A percentile compares a stretch with the other conserved stretches of the same genome.
These are phyloP conservation scores for Cryptus viduatorius DNA, from an alignment of 2,888 invertebrate species.

Conservation along the genomic window DNA sequence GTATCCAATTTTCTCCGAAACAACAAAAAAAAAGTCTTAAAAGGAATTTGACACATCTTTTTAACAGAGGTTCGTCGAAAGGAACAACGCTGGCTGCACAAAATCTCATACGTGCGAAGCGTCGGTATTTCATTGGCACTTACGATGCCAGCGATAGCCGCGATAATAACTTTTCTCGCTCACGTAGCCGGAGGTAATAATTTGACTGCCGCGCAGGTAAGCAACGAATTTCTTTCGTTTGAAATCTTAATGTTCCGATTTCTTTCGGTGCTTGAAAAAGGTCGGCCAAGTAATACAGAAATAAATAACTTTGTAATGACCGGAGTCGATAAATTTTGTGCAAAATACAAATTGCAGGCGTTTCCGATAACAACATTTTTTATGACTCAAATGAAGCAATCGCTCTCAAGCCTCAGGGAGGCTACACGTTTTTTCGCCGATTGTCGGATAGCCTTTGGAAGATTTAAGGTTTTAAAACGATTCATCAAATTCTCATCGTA, in stretches of 20 bases:
- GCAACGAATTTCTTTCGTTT: constrained; percentile 31
- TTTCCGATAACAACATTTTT: constrained; percentile 79
- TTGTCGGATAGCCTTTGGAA: constrained; percentile 78
- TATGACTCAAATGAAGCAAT: constrained; percentile 78
- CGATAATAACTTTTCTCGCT: constrained; percentile 87
- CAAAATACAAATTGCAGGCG: constrained; percentile 77
- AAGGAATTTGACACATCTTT: constrained; percentile 4
- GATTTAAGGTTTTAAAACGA: constrained; percentile 80
- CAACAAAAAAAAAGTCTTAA: not conserved
- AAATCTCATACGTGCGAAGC: constrained; percentile 87
- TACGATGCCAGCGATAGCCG: constrained; percentile 87
- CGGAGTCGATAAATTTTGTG: not conserved
- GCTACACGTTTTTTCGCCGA: constrained; percentile 78
- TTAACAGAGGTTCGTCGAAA: constrained; percentile 85
- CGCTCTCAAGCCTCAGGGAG: constrained; percentile 78
- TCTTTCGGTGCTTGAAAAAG: not conserved
- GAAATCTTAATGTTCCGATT: no score
- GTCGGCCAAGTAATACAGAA: constrained; percentile 12
- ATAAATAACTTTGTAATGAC: not conserved
- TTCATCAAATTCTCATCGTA: constrained; percentile 29
- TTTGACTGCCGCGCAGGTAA: constrained; percentile 88
- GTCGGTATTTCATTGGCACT: constrained; percentile 87
- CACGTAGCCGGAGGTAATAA: constrained; percentile 86
- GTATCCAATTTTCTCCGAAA: not conserved
- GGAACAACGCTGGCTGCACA: constrained; percentile 86